A percentile compares a stretch with the other conserved stretches of the same genome.
Evolutionary conservation across 2,888 invertebrate genomes (phyloP).

Genomic region (Orthosia gothica): DNA sequence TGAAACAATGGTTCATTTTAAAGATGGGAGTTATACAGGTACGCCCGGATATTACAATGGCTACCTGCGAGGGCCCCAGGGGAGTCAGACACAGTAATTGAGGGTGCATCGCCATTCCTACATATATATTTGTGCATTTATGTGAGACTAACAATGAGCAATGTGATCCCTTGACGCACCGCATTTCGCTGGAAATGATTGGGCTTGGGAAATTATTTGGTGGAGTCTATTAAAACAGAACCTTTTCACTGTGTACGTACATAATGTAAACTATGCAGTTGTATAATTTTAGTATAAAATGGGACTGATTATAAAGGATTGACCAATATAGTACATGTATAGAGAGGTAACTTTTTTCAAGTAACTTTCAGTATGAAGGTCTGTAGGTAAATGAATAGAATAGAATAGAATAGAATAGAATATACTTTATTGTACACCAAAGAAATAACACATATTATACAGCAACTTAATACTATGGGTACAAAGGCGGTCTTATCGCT

Average conservation of each 20-base stretch:
- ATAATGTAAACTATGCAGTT: background rate
- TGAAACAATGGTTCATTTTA: background rate
- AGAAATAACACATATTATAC: too few species aligned
- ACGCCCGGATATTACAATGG: constrained; percentile 14
- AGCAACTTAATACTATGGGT: too few species aligned
- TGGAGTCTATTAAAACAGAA: too few species aligned
- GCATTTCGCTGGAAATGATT: background rate
- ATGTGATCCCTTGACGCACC: background rate
- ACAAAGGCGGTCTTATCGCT: too few species aligned
- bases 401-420: too few species aligned
- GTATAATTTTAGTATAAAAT: background rate
- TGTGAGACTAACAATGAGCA: too few species aligned
- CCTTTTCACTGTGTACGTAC: background rate
- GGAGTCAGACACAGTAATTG: constrained; percentile 32
- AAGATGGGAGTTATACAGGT: background rate
- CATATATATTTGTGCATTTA: background rate
- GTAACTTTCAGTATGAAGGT: background rate
- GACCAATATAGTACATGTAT: background rate
- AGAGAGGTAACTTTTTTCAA: background rate
- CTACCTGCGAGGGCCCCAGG: background rate
- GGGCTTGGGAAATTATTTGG: background rate
- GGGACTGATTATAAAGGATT: background rate
- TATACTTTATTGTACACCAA: too few species aligned
- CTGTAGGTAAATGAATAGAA: too few species aligned
- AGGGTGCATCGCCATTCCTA: background rate